Base-by-base conservation (phyloP, 2,888 invertebrate species). In the Pharmacophagus antenor region DNA sequence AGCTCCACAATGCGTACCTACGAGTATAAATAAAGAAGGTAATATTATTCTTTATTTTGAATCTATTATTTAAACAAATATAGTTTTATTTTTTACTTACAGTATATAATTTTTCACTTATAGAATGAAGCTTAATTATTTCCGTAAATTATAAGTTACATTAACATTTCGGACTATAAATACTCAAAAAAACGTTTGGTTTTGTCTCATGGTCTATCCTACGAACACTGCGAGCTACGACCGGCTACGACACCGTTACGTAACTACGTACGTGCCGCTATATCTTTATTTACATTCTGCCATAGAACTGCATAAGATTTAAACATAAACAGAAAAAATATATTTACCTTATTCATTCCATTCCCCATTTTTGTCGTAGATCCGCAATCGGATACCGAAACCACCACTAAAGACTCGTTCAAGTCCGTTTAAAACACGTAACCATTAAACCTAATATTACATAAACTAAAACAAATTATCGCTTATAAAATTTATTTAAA, bases 301-400 rank as follows among this genome's bases (percentile, higher is more conserved):
- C 10, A 18, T 44, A 18, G 1, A 44, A 44, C 47, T 48, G 60
- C 20, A 18, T 57, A 59, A 27, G 54, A n/a, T 37, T 44, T 46
- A 50, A 46, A 25, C 20, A 10, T 46, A 7, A 31, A 31, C 15
- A 12, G 3, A 59, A 42, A 50, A 18, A 25, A 22, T 10, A 22
- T 23, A 49, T 49, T 44, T 88, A 95, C 96, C 95, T 95, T 96
- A 89, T 96, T 96, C 96, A 96, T 96, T 88, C 96, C 96, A 94
- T 96, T 96, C 89, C 96, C 96, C 96, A 96, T 84, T 69, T 77
- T 82, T 69, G 70, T 62, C 61, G 69, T 61, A 68, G 66, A 69
- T 66, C 66, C 68, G 48, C 12, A 20, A 31, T 18, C n/a, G 6
- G 27, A 56, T 23, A 48, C 18, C 1, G 15, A 47, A 47, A 52